These are phyloP conservation scores for Volucella inanis DNA, from an alignment of 2,888 invertebrate genomes.

Conservation along the genomic window DNA sequence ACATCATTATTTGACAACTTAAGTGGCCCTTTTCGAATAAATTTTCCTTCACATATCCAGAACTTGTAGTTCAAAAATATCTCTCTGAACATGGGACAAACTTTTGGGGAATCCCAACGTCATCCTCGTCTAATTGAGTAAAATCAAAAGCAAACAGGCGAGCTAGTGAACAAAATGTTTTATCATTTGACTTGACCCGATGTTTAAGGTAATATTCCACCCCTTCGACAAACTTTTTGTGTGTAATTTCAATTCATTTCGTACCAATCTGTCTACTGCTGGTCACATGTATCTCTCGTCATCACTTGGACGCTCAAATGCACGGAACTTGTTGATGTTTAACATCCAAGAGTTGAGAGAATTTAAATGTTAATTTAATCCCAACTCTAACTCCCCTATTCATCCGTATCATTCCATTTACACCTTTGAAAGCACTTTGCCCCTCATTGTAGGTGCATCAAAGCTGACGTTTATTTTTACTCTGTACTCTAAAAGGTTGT, in stretches of 20 bases:
- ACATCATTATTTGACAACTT: slow-evolving; percentile 61
- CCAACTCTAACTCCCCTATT: not conserved
- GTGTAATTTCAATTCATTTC: slow-evolving; percentile 65
- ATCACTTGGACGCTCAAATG: slow-evolving; percentile 30
- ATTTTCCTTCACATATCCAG: slow-evolving; percentile 11
- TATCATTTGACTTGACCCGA: slow-evolving; percentile 66
- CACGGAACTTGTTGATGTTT: slow-evolving; percentile 61
- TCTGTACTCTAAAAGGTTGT: slow-evolving; percentile 43
- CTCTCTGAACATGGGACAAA: slow-evolving; percentile 25
- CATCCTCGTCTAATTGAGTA: slow-evolving; percentile 68
- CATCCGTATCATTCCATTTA: slow-evolving; percentile 20
- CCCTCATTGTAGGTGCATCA: slow-evolving; percentile 60
- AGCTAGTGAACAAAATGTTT: slow-evolving; percentile 44
- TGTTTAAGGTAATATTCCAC: slow-evolving; percentile 29
- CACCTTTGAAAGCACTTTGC: slow-evolving; percentile 54
- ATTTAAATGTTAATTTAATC: slow-evolving; percentile 51
- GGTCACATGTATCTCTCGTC: not conserved
- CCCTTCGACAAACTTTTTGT: slow-evolving; percentile 22
- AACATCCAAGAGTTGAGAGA: slow-evolving; percentile 19
- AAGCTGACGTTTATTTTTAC: slow-evolving; percentile 58
- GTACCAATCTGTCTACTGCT: slow-evolving; percentile 45
- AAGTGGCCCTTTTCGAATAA: slow-evolving; percentile 56
- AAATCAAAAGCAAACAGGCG: slow-evolving; percentile 69
- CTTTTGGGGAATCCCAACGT: slow-evolving; percentile 24
- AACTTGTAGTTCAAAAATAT: slow-evolving; percentile 56